These are phyloP conservation scores for Coturnix japonica DNA, from an alignment of 2,113 vertebrate genomes.

Conservation along the genomic window DNA sequence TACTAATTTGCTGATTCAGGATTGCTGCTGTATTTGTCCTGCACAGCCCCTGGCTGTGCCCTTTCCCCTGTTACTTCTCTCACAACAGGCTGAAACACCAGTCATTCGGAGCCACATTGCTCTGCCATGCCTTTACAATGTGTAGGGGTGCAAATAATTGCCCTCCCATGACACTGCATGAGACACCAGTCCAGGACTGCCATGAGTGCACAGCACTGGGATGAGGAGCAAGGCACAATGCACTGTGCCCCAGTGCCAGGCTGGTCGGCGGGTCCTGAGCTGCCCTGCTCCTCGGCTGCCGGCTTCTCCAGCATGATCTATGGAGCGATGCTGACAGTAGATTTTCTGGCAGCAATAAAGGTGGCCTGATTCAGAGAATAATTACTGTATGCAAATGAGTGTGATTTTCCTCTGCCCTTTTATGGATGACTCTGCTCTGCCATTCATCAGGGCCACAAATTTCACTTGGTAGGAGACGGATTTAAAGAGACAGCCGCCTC, in stretches of 20 bases:
- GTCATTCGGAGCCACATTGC: background rate
- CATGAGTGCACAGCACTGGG: accelerated
- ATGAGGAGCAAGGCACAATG: accelerated
- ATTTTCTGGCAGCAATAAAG: constrained; percentile 86
- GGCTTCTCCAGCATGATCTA: constrained; percentile 79
- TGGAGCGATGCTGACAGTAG: constrained; percentile 83
- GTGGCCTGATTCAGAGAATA: constrained; percentile 87
- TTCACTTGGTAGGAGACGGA: constrained; percentile 78
- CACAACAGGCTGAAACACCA: background rate
- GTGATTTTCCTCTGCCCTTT: constrained; percentile 85
- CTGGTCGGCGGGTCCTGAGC: constrained; percentile 15
- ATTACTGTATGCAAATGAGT: constrained; percentile 88
- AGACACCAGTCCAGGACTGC: background rate
- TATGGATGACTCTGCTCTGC: constrained; percentile 83
- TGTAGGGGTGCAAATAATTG: background rate
- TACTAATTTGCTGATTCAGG: background rate
- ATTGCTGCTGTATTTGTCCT: background rate
- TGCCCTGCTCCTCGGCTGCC: constrained; percentile 66
- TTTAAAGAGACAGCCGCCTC: constrained; percentile 83
- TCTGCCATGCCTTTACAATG: accelerated
- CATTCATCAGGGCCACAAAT: constrained; percentile 85
- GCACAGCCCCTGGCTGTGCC: background rate
- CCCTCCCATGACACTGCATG: background rate
- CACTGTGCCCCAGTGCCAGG: background rate
- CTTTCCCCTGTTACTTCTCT: background rate